phyloP scores from a whole-genome alignment of 2,797 vertebrate species.

The Urophycis tenuis region DNA sequence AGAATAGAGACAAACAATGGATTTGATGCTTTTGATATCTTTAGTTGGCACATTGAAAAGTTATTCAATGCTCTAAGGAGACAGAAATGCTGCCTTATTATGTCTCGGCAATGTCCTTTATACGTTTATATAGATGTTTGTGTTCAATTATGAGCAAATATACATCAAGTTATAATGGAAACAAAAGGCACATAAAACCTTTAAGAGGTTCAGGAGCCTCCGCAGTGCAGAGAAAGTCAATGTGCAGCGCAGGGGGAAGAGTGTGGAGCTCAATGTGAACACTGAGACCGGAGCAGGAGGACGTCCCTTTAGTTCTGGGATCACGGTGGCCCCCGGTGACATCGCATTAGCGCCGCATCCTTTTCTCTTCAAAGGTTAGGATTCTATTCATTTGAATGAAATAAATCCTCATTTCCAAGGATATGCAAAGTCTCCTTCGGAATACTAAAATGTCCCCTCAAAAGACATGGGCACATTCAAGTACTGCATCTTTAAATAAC shows the following conservation, averaged over 20 bases:
- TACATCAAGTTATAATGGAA: background rate
- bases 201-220: background rate
- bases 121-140: background rate
- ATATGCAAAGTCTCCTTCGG: background rate
- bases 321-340: no score
- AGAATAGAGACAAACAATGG: background rate
- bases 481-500: background rate
- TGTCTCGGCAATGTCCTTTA: background rate
- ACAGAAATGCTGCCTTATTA: background rate
- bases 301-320: background rate
- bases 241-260: background rate
- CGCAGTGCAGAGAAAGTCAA: background rate
- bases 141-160: background rate
- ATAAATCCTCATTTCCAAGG: background rate
- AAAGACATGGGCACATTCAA: background rate
- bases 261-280: background rate
- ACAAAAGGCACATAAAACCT: background rate
- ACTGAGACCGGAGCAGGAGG: background rate
- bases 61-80: background rate
- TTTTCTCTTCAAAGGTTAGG: background rate
- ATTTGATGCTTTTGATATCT: background rate
- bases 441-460: background rate
- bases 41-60: no score
- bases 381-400: constrained; percentile 3
- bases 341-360: background rate